Evolutionary conservation across 64 coral and sea anemone species (phyloP).

Genomic region (Actinia tenebrosa): DNA sequence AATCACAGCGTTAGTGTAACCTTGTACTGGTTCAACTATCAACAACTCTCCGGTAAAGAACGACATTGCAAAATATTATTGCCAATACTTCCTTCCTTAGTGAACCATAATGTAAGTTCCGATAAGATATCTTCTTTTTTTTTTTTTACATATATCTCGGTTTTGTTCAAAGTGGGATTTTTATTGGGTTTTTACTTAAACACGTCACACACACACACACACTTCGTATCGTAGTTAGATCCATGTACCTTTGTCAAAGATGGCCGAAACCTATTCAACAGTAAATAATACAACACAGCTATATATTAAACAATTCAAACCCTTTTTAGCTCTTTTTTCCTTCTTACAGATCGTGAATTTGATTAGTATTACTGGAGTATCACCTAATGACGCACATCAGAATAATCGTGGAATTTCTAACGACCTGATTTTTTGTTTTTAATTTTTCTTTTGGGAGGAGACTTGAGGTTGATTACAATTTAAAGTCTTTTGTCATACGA

Average conservation of each 20-base stretch:
- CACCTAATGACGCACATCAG: background rate
- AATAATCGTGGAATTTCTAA: background rate
- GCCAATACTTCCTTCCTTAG: background rate
- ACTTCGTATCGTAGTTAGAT: background rate
- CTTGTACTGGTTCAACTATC: background rate
- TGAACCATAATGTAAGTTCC: background rate
- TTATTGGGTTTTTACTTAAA: background rate
- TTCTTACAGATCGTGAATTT: background rate
- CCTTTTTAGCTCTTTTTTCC: background rate
- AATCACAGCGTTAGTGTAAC: background rate
- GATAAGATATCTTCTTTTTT: background rate
- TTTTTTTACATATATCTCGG: background rate
- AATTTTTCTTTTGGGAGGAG: too few species aligned
- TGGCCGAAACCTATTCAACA: background rate
- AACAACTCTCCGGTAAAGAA: background rate
- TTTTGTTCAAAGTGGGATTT: background rate
- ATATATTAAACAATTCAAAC: background rate
- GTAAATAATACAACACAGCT: background rate
- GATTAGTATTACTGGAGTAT: background rate
- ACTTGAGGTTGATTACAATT: background rate
- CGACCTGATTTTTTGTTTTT: background rate
- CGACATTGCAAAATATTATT: background rate
- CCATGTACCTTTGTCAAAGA: background rate
- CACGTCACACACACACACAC: background rate
- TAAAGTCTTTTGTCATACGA: background rate